Evolutionary conservation across 2,113 vertebrate genomes (phyloP).

Genomic region (Vireo altiloquus): DNA sequence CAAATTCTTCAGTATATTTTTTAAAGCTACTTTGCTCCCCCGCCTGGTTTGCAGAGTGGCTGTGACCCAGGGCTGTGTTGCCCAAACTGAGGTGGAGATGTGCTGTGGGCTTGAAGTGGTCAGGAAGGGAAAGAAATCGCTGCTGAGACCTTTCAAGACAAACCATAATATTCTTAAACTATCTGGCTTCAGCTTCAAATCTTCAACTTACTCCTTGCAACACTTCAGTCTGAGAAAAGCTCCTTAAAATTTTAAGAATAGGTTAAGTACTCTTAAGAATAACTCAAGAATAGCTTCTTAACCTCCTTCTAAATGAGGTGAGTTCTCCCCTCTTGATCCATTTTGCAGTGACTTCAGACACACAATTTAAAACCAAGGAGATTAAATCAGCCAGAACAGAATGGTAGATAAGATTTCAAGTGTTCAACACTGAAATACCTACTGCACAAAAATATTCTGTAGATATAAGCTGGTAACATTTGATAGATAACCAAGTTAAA

Average conservation of each 20-base stretch:
- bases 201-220: neutral
- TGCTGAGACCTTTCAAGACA: neutral
- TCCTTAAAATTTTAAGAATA: neutral
- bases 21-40: neutral
- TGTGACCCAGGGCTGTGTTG: neutral
- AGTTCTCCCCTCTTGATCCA: neutral
- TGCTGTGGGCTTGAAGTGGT: neutral
- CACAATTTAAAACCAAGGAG: neutral
- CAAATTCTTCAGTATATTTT: neutral
- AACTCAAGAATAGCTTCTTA: neutral
- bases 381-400: neutral
- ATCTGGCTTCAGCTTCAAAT: neutral
- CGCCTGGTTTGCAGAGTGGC: neutral
- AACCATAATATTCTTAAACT: neutral
- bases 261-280: neutral
- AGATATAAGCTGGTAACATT: neutral
- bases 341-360: neutral
- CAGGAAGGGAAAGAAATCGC: neutral
- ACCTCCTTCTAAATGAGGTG: neutral
- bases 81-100: neutral
- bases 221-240: neutral
- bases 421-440: neutral
- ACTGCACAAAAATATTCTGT: neutral
- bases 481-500: neutral
- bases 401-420: neutral